phyloP scores from a whole-genome alignment of 2,888 invertebrate genomes.

The Germaria angustata region DNA sequence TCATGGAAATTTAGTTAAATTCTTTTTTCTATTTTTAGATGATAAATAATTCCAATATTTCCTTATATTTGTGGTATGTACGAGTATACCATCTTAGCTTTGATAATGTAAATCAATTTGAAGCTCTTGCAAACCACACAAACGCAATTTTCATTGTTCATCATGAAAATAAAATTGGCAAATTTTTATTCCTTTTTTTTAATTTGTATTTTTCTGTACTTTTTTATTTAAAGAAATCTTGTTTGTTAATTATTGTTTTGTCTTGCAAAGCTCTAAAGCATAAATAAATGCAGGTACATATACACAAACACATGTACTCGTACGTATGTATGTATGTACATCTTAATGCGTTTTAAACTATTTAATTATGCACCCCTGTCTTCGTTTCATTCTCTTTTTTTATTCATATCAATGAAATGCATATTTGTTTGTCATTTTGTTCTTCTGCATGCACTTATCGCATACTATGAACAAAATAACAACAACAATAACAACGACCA shows the following conservation, averaged over 20 bases:
- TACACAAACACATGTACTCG: too few species aligned
- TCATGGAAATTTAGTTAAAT: too few species aligned
- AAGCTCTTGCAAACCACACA: not conserved
- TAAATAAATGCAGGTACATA: too few species aligned
- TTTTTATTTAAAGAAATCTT: constrained; percentile 16
- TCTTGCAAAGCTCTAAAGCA: constrained; percentile 25
- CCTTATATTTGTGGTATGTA: too few species aligned
- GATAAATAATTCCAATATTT: too few species aligned
- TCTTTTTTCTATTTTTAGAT: too few species aligned
- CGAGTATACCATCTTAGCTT: not conserved
- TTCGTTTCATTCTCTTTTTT: not conserved
- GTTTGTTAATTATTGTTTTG: constrained; percentile 48
- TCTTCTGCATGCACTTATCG: constrained; percentile 46
- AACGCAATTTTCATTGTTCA: constrained; percentile 3
- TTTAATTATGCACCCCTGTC: not conserved
- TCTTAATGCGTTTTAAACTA: not conserved
- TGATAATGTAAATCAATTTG: not conserved
- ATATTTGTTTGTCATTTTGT: constrained; percentile 39
- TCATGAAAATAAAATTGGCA: not conserved
- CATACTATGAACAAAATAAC: constrained; percentile 17
- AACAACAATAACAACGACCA: constrained; percentile 20
- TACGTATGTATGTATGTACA: not conserved
- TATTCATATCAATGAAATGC: constrained; percentile 40
- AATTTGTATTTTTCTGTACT: not conserved
- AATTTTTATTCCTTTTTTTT: not conserved